Evolutionary conservation across 2,797 vertebrate species (phyloP), one percentile per base, ranked within the genome.

Genomic region (Sebastes vulpes): DNA sequence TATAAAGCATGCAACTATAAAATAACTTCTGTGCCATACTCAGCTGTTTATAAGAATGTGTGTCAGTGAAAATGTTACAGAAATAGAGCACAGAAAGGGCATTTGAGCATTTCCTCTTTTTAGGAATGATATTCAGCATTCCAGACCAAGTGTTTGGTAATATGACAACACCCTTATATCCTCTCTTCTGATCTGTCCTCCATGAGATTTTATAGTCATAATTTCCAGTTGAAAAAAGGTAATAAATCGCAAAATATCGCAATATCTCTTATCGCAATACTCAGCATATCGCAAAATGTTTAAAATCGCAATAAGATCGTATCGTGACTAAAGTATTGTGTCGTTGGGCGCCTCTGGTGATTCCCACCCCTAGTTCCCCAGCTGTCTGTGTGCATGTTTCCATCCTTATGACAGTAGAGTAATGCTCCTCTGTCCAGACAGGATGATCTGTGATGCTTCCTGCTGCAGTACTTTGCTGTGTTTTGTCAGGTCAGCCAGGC

Each of bases 361-460:
- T 46, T 18, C 38, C 38, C 38, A 46, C 5, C 38, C 5, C 38
- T n/a, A n/a, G 46, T 48, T 31, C 16, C 25, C 21, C 16, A 35
- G 57, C 32, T 21, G 35, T 52, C 35, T 25, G 23, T 23, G 0
- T 31, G 38, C 26, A 32, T 58, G n/a, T 48, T 59, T 52, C 3
- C 26, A 57, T 72, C 16, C 23, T 21, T 68, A 29, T 18, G 20
- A 58, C 9, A 12, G 29, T 46, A 21, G 21, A 72, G 5, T 66
- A 50, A 60, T 60, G 9, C 26, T 71, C 8, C 31, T 65, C 11
- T 53, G 6, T 23, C 72, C 56, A 50, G 58, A 58, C 61, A 52
- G 72, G 70, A 69, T 79, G 78, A 56, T 67, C 6, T 3, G 48
- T 71, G 23, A 65, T 56, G 60, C 67, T n/a, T 77, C 64, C 64